These are phyloP conservation scores for Clupea harengus DNA, from an alignment of 2,113 vertebrate species.

Conservation along the genomic window DNA sequence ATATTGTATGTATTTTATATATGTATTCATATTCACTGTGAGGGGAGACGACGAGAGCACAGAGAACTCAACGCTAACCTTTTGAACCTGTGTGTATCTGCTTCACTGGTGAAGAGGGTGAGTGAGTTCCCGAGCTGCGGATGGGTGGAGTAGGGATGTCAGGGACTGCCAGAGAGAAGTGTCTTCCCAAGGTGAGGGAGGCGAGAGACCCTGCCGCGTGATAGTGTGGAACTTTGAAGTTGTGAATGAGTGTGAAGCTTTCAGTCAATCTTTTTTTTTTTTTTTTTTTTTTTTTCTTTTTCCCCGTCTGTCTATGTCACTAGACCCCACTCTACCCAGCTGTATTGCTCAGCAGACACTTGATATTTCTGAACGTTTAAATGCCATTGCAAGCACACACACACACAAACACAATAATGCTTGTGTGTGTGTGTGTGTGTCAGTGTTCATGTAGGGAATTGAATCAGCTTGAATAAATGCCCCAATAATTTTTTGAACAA, in stretches of 20 bases:
- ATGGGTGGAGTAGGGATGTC: slow-evolving; percentile 45
- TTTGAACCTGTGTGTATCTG: background rate
- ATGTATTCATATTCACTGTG: no score
- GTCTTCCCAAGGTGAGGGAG: slow-evolving; percentile 37
- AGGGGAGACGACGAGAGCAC: background rate
- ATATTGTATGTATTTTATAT: no score
- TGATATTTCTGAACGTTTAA: background rate
- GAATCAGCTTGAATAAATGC: background rate
- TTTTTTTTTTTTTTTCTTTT: background rate
- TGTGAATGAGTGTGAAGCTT: slow-evolving; percentile 60
- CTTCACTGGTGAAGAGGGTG: background rate
- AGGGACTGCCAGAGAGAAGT: slow-evolving; percentile 34
- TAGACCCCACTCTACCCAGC: background rate
- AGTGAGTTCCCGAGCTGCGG: slow-evolving; percentile 26
- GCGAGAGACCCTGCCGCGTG: slow-evolving; percentile 46
- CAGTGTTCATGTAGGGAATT: background rate
- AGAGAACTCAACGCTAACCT: background rate
- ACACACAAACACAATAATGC: background rate
- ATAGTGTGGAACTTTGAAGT: slow-evolving; percentile 62
- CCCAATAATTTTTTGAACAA: background rate
- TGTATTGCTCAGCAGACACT: background rate
- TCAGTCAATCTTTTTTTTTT: slow-evolving; percentile 44
- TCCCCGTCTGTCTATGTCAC: background rate
- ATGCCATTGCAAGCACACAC: background rate
- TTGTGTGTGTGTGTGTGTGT: background rate